phyloP scores from a whole-genome alignment of 2,797 vertebrate species.

The Thalassophryne amazonica region DNA sequence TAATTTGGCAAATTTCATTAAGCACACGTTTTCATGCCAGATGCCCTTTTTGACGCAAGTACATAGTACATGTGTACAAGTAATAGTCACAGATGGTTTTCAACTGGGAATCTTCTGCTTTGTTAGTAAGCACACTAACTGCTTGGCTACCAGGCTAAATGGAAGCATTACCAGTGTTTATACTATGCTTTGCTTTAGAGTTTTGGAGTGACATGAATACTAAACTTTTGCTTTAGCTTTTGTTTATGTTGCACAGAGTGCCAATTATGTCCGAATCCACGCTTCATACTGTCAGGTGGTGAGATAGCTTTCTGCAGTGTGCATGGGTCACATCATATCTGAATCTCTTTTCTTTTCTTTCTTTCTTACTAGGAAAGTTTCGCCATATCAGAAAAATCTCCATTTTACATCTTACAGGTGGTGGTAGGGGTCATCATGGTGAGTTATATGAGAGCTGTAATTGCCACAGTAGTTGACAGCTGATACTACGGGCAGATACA shows the following conservation, averaged over 20 bases:
- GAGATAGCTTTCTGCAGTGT: background rate
- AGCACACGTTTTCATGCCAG: too few species aligned
- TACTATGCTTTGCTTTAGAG: too few species aligned
- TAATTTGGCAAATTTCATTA: too few species aligned
- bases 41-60: too few species aligned
- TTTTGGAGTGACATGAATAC: too few species aligned
- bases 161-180: too few species aligned
- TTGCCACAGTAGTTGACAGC: slow-evolving; percentile 1
- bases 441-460: slow-evolving; percentile 41
- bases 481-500: slow-evolving; percentile 8
- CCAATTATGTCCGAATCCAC: background rate
- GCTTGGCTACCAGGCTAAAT: too few species aligned
- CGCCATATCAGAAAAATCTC: slow-evolving; percentile 57
- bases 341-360: slow-evolving; percentile 34
- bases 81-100: too few species aligned
- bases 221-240: background rate
- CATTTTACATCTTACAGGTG: slow-evolving; percentile 56
- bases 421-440: slow-evolving; percentile 49
- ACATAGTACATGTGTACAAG: too few species aligned
- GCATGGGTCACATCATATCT: slow-evolving; percentile 19
- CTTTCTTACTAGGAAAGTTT: slow-evolving; percentile 57
- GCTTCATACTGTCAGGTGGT: background rate
- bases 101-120: too few species aligned
- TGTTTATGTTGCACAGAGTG: background rate
- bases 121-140: too few species aligned